Evolutionary conservation across 1,140 invertebrate species (phyloP).

Genomic region (Cryptotermes secundus): DNA sequence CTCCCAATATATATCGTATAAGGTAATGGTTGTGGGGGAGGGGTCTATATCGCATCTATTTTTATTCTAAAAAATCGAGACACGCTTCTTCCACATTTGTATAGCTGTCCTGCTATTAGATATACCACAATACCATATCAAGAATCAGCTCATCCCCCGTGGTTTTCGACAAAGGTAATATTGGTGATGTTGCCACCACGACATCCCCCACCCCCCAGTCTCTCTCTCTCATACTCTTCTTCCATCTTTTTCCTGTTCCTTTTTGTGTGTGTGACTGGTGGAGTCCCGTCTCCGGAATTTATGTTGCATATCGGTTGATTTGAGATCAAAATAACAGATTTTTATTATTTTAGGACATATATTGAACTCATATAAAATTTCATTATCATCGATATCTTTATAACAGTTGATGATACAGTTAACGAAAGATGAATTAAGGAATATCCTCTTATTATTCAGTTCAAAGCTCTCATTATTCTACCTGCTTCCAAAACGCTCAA

Average conservation of each 20-base stretch:
- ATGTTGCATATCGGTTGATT: neutral
- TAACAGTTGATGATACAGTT: too few relatives aligned
- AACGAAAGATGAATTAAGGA: too few relatives aligned
- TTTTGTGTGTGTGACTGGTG: neutral
- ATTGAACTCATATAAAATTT: too few relatives aligned
- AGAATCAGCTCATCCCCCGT: neutral
- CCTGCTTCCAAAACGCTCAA: too few relatives aligned
- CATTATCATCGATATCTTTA: too few relatives aligned
- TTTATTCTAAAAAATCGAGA: neutral
- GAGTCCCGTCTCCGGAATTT: neutral
- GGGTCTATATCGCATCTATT: neutral
- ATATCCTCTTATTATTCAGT: too few relatives aligned
- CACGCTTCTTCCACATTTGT: slow-evolving; percentile 11
- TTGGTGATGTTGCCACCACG: neutral
- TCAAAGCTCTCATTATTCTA: too few relatives aligned
- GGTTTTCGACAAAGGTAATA: neutral
- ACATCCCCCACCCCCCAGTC: too few relatives aligned
- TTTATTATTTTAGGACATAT: neutral
- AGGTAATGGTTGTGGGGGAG: neutral
- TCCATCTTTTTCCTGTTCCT: neutral
- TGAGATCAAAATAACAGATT: neutral
- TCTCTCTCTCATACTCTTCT: neutral
- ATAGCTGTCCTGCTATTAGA: neutral
- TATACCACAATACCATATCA: slow-evolving; percentile 20
- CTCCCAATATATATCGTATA: neutral